Evolutionary conservation across 2,888 invertebrate genomes (phyloP).

Genomic region (Aelia acuminata): DNA sequence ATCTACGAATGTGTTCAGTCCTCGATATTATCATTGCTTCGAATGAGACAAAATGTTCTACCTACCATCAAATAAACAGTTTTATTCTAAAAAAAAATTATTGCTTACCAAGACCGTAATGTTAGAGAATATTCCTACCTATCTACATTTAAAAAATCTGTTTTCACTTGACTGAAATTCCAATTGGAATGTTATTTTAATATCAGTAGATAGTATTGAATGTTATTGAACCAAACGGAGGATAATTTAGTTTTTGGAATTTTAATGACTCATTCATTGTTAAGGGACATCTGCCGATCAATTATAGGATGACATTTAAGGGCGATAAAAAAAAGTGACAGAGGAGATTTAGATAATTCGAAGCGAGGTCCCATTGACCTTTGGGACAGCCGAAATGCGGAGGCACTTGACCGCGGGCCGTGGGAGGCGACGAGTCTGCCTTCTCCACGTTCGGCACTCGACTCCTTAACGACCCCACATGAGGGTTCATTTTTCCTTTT

Average conservation of each 20-base stretch:
- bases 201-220: too few species aligned
- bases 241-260: neutral
- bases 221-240: neutral
- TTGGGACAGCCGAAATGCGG: neutral
- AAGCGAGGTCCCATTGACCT: neutral
- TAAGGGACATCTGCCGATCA: neutral
- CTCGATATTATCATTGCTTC: too few species aligned
- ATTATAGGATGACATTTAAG: neutral
- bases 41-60: too few species aligned
- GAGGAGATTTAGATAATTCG: neutral
- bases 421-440: neutral
- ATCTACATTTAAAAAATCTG: too few species aligned
- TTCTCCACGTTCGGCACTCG: slow-evolving; percentile 14
- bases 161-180: too few species aligned
- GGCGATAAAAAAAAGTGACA: neutral
- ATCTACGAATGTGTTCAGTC: too few species aligned
- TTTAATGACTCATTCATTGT: neutral
- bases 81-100: too few species aligned
- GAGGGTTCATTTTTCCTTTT: neutral
- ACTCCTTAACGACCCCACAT: neutral
- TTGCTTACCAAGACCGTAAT: too few species aligned
- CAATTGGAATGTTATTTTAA: too few species aligned
- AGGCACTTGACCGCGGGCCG: slow-evolving; percentile 40
- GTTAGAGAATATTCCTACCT: too few species aligned
- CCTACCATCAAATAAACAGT: too few species aligned